Conservation (phyloP, 1,140 invertebrate species). For the Apocrypta bakeri region DNA sequence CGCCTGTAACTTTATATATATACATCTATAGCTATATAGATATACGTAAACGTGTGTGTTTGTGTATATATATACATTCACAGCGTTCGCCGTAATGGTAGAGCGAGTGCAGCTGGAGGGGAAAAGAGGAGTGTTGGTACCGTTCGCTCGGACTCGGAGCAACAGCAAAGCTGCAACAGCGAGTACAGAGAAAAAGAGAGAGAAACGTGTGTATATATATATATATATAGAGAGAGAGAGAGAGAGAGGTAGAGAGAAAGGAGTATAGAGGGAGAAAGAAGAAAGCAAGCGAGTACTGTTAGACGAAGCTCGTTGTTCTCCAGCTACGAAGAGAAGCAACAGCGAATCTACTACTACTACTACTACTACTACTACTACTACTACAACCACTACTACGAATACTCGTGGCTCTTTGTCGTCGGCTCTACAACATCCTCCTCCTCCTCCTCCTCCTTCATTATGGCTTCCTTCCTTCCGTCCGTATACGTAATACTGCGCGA, state of each 20-base stretch:
- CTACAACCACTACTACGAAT: neutral
- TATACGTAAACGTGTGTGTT: neutral
- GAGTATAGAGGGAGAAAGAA: neutral
- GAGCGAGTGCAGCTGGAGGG: neutral
- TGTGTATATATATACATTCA: too few species aligned
- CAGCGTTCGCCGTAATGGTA: neutral
- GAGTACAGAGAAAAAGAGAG: neutral
- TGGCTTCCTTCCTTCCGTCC: neutral
- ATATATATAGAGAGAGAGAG: neutral
- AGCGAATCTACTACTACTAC: neutral
- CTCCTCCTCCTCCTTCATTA: neutral
- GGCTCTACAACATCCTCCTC: neutral
- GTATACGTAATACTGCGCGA: neutral
- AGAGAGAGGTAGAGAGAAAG: slow-evolving; percentile 27
- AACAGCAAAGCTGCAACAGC: neutral
- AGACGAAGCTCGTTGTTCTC: slow-evolving; percentile 1
- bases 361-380: neutral
- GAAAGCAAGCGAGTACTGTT: slow-evolving; percentile 1
- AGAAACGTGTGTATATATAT: neutral
- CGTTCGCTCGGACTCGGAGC: slow-evolving; percentile 7
- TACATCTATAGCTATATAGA: neutral
- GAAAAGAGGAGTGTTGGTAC: slow-evolving; percentile 2
- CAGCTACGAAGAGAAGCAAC: neutral
- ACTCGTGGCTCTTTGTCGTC: neutral
- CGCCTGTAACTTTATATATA: neutral